Evolutionary conservation across 1,140 invertebrate species (phyloP).

Genomic region (Prorops nasuta): DNA sequence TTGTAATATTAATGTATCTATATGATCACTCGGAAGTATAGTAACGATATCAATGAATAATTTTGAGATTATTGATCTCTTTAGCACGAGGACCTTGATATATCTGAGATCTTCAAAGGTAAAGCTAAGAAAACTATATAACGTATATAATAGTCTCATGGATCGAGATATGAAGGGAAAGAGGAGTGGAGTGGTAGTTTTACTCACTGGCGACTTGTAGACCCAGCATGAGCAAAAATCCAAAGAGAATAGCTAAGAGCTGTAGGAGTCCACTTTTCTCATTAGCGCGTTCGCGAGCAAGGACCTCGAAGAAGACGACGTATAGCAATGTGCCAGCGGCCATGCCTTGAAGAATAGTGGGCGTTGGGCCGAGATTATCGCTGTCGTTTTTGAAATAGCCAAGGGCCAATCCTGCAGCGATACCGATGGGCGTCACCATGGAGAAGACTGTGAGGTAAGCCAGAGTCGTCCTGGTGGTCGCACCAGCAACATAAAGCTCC

Average conservation of each 20-base stretch:
- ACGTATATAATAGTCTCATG: no score
- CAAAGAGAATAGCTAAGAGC: conserved; percentile 68
- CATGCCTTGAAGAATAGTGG: conserved; percentile 73
- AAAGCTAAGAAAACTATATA: no score
- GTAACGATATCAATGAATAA: no score
- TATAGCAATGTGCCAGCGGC: conserved; percentile 85
- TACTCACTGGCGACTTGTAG: conserved; percentile 77
- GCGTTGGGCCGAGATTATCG: conserved; percentile 46
- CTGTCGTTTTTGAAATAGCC: conserved; percentile 52
- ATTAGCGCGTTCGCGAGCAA: conserved; percentile 73
- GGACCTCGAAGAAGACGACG: conserved; percentile 89
- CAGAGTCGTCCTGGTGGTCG: conserved; percentile 60
- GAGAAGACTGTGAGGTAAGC: conserved; percentile 64
- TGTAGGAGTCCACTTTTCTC: conserved; percentile 68
- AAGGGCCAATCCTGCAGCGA: conserved; percentile 62
- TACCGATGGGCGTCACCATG: conserved; percentile 69
- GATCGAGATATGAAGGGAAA: no score
- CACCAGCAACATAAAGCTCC: conserved; percentile 66
- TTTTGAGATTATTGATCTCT: no score
- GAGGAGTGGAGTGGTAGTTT: no score
- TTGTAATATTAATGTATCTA: no score
- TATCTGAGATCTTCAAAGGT: no score
- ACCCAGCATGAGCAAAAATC: conserved; percentile 76
- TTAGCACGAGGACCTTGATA: no score
- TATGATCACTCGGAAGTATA: no score